These are phyloP conservation scores for Orthosia incerta DNA, from an alignment of 2,888 invertebrate genomes.

Conservation along the genomic window DNA sequence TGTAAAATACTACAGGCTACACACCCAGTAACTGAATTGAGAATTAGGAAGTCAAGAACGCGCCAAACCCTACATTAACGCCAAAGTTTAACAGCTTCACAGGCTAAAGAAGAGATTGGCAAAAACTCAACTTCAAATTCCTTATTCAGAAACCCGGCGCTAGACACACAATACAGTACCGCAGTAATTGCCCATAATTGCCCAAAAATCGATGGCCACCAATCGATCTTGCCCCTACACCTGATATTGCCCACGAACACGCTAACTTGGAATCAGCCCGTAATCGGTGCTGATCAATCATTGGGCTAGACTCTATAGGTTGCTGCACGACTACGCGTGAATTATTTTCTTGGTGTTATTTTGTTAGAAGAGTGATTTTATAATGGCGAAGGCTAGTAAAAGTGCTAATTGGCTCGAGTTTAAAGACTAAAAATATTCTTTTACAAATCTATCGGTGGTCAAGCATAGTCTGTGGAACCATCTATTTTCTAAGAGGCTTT, in stretches of 20 bases:
- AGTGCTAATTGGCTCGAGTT: too few species aligned
- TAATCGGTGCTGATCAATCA: slow-evolving; percentile 67
- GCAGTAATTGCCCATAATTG: slow-evolving; percentile 24
- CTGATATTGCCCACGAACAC: slow-evolving; percentile 59
- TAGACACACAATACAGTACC: slow-evolving; percentile 3
- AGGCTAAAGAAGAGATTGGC: too few species aligned
- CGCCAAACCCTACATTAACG: too few species aligned
- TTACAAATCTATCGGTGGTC: too few species aligned
- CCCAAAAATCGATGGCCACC: slow-evolving; percentile 58
- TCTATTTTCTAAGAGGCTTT: too few species aligned
- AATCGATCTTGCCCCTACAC: slow-evolving; percentile 60
- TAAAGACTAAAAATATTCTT: too few species aligned
- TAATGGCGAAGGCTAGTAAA: too few species aligned
- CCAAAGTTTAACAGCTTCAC: too few species aligned
- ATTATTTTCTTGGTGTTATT: neutral
- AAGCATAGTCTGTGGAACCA: too few species aligned
- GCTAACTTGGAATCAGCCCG: slow-evolving; percentile 61
- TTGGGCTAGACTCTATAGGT: slow-evolving; percentile 36
- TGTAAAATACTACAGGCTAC: too few species aligned
- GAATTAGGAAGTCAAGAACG: too few species aligned
- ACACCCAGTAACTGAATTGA: too few species aligned
- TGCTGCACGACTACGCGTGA: neutral
- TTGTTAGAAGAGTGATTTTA: neutral
- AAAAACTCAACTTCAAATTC: neutral
- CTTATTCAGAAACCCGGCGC: neutral